Evolutionary conservation across 2,888 invertebrate species (phyloP).

Genomic region (Blastobasis lacticolella): DNA sequence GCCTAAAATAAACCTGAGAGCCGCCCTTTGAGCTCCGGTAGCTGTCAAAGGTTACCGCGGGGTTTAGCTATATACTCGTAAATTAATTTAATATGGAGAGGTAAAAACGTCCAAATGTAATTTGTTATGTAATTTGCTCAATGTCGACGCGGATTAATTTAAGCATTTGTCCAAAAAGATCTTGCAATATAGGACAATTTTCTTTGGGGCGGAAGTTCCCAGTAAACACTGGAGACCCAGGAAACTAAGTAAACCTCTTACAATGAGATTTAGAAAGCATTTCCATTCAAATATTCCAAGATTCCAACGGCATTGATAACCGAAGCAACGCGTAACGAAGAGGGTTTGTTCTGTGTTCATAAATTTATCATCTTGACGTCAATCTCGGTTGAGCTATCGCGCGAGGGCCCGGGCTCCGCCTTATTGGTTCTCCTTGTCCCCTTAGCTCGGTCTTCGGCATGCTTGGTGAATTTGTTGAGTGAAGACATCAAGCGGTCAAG

Average conservation of each 20-base stretch:
- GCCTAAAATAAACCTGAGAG: conserved; percentile 21
- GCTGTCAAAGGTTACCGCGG: conserved; percentile 25
- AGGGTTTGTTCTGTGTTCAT: not conserved
- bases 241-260: conserved; percentile 2
- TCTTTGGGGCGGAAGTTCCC: not conserved
- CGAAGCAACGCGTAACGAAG: not conserved
- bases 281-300: conserved; percentile 1
- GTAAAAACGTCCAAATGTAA: conserved; percentile 16
- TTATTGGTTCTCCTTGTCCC: too few species aligned
- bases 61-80: conserved; percentile 15
- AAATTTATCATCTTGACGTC: not conserved
- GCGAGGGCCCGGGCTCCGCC: not conserved
- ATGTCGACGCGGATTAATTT: too few species aligned
- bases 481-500: too few species aligned
- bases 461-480: too few species aligned
- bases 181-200: conserved; percentile 1
- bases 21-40: conserved; percentile 28
- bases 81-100: conserved; percentile 28
- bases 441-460: too few species aligned
- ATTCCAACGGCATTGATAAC: not conserved
- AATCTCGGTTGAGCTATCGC: not conserved
- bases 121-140: not conserved
- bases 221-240: not conserved
- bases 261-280: not conserved
- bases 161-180: too few species aligned